Evolutionary conservation across 1,140 invertebrate genomes (phyloP).

Genomic region (Mycetomoellerius zeteki): DNA sequence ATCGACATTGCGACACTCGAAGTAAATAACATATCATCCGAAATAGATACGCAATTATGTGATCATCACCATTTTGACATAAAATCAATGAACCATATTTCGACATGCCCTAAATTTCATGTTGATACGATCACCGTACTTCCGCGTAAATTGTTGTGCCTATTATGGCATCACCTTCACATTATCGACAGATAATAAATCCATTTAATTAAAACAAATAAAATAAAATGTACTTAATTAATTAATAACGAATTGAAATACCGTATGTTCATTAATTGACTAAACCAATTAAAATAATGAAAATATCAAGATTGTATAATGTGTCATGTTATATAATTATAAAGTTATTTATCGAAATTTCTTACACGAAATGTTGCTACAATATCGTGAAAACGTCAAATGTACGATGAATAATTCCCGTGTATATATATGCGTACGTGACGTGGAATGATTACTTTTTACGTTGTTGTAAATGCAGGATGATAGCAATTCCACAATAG

Average conservation of each 20-base stretch:
- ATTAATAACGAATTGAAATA: background rate
- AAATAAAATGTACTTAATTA: background rate
- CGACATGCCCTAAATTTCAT: constrained; percentile 27
- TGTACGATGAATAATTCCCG: background rate
- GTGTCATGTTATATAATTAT: background rate
- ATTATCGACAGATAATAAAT: constrained; percentile 26
- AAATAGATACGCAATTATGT: constrained; percentile 59
- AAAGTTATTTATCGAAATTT: background rate
- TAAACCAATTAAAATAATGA: background rate
- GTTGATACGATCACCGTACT: constrained; percentile 21
- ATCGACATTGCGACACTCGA: constrained; percentile 34
- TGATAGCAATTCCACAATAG: background rate
- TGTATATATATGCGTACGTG: background rate
- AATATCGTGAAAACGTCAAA: background rate
- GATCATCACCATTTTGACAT: constrained; percentile 51
- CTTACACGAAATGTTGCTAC: background rate
- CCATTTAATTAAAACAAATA: constrained; percentile 14
- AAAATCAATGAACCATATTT: constrained; percentile 55
- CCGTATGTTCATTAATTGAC: background rate
- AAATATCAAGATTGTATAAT: background rate
- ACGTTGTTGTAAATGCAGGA: constrained; percentile 26
- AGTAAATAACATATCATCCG: constrained; percentile 56
- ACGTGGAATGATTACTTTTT: background rate
- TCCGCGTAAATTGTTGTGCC: constrained; percentile 15
- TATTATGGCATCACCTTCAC: background rate